phyloP scores from a whole-genome alignment of 2,888 invertebrate species.

The Trissolcus japonicus region DNA sequence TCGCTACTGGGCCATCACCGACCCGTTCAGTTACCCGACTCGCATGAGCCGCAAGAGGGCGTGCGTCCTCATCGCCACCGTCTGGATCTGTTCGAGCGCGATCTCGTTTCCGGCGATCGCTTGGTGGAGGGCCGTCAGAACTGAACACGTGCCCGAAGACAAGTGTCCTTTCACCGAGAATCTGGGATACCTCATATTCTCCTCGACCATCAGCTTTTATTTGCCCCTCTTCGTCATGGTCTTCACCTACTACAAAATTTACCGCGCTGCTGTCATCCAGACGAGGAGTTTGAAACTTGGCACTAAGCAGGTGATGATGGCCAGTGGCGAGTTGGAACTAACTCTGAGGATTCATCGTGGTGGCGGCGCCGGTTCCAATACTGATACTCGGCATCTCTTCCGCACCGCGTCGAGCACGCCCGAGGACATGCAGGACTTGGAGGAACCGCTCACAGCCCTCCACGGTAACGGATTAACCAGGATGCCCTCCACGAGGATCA shows the following conservation, averaged over 20 bases:
- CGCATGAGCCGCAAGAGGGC: constrained; percentile 94
- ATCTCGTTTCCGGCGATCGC: constrained; percentile 99
- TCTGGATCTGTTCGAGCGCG: constrained; percentile 97
- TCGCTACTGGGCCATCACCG: constrained; percentile 98
- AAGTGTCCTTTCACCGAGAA: constrained; percentile 98
- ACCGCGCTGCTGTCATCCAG: constrained; percentile 94
- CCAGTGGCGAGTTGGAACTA: constrained; percentile 90
- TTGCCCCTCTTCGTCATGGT: constrained; percentile 98
- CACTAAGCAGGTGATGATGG: constrained; percentile 91
- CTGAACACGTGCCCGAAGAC: constrained; percentile 87
- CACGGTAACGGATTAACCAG: constrained; percentile 88
- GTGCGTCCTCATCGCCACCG: constrained; percentile 90
- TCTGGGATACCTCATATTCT: constrained; percentile 96
- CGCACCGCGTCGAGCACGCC: constrained; percentile 73
- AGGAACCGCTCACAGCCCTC: constrained; percentile 85
- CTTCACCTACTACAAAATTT: constrained; percentile 97
- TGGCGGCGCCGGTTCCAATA: constrained; percentile 81
- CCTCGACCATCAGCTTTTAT: constrained; percentile 98
- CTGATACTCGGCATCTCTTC: constrained; percentile 70
- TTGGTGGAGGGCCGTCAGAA: constrained; percentile 94
- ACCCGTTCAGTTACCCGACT: constrained; percentile 97
- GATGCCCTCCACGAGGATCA: constrained; percentile 82
- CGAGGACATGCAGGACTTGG: constrained; percentile 77
- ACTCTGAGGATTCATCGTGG: constrained; percentile 96
- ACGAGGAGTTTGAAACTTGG: constrained; percentile 93